Conservation (phyloP, 1,140 invertebrate species). For the Drosophila rhopaloa region DNA sequence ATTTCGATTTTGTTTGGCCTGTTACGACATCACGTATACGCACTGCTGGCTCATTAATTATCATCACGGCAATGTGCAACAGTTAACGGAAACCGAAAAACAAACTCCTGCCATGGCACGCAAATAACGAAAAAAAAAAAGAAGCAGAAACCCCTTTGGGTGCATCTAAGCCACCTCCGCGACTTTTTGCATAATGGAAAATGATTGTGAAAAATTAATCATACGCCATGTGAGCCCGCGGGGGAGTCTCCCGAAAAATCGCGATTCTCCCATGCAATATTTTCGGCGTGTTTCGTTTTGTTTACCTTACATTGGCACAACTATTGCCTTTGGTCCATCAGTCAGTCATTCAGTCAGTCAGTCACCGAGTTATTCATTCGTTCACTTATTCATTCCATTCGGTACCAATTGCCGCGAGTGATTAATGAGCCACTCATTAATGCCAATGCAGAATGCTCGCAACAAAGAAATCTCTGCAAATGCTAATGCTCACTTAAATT, state of each 20-base stretch:
- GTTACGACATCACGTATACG: constrained; percentile 48
- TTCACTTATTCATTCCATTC: constrained; percentile 42
- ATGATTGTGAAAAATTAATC: constrained; percentile 61
- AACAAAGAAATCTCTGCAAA: constrained; percentile 36
- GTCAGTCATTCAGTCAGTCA: constrained; percentile 1
- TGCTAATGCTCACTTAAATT: constrained; percentile 64
- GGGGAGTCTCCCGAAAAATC: constrained; percentile 40
- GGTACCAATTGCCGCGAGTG: constrained; percentile 49
- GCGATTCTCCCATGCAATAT: constrained; percentile 17
- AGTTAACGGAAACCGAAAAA: constrained; percentile 50
- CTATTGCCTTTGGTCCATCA: constrained; percentile 28
- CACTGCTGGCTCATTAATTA: constrained; percentile 61
- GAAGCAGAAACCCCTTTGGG: constrained; percentile 5
- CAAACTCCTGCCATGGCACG: constrained; percentile 26
- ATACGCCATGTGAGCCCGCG: constrained; percentile 60
- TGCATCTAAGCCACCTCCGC: constrained; percentile 31
- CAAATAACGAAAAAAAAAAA: constrained; percentile 8
- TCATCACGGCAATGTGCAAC: constrained; percentile 36
- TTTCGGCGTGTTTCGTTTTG: constrained; percentile 8
- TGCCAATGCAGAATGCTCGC: constrained; percentile 42
- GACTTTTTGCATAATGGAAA: constrained; percentile 45
- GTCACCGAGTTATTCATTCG: constrained; percentile 25
- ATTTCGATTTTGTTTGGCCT: background rate
- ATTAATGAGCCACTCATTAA: constrained; percentile 76
- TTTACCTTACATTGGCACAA: constrained; percentile 32